phyloP scores from a whole-genome alignment of 37 sponge, comb jelly and placozoan species.

The Petrosia ficiformis region DNA sequence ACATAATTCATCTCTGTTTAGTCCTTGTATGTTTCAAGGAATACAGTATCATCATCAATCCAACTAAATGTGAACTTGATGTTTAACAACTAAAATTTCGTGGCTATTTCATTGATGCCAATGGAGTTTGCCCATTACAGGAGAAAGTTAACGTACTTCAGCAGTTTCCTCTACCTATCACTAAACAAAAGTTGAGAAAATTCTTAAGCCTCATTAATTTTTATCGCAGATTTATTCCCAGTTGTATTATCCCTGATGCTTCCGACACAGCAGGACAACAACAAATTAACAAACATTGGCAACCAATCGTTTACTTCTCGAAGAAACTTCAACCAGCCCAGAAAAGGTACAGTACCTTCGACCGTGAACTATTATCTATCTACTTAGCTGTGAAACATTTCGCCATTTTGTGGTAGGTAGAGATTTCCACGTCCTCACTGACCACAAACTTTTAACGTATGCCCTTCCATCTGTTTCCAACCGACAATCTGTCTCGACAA shows the following conservation, averaged over 20 bases:
- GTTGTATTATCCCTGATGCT: slow-evolving; percentile 16
- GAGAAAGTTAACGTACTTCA: neutral
- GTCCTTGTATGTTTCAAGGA: neutral
- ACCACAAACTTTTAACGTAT: slow-evolving; percentile 20
- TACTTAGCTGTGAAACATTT: slow-evolving; percentile 40
- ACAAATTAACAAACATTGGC: neutral
- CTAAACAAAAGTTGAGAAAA: neutral
- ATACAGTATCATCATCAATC: slow-evolving; percentile 8
- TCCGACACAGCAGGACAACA: slow-evolving; percentile 7
- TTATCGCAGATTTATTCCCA: slow-evolving; percentile 42
- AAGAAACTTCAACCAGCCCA: slow-evolving; percentile 24
- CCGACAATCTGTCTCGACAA: too few relatives aligned
- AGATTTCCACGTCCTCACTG: slow-evolving; percentile 25
- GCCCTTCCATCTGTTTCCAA: too few relatives aligned
- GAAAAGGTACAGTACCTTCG: slow-evolving; percentile 41
- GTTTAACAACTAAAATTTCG: neutral
- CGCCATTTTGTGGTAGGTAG: slow-evolving; percentile 41
- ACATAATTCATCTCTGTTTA: neutral
- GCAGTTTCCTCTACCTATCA: neutral
- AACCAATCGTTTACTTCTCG: neutral
- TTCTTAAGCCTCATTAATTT: slow-evolving; percentile 45
- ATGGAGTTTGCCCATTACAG: neutral
- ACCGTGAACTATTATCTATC: slow-evolving; percentile 41
- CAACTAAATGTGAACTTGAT: slow-evolving; percentile 14
- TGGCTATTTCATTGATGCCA: neutral